phyloP scores from a whole-genome alignment of 2,888 invertebrate species.

The Blera fallax region DNA sequence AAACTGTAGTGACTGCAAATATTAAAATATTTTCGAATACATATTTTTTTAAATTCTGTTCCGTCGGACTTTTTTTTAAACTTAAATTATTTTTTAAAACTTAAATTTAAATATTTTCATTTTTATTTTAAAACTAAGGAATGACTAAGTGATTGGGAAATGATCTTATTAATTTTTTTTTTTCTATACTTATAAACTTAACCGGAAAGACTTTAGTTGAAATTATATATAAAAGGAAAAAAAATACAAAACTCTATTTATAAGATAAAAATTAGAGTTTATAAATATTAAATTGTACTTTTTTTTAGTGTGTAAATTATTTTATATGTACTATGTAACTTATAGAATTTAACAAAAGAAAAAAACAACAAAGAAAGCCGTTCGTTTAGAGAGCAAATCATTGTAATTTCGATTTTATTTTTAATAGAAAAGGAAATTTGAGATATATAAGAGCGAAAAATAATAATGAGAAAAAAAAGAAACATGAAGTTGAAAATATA shows the following conservation, averaged over 20 bases:
- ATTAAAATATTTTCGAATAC: slow-evolving; percentile 21
- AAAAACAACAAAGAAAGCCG: slow-evolving; percentile 12
- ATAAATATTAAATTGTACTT: slow-evolving; percentile 48
- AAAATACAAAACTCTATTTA: slow-evolving; percentile 41
- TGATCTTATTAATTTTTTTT: slow-evolving; percentile 23
- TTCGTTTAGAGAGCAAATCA: slow-evolving; percentile 31
- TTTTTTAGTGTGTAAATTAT: slow-evolving; percentile 69
- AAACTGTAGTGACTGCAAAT: slow-evolving; percentile 37
- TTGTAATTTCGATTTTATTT: slow-evolving; percentile 56
- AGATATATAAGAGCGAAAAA: background rate
- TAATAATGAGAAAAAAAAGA: no score
- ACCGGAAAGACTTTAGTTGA: slow-evolving; percentile 59
- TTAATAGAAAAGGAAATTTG: slow-evolving; percentile 34
- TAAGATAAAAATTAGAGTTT: slow-evolving; percentile 48
- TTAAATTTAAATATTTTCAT: slow-evolving; percentile 29
- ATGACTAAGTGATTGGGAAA: slow-evolving; percentile 45
- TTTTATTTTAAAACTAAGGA: slow-evolving; percentile 51
- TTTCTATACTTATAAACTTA: slow-evolving; percentile 36
- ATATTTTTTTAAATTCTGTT: slow-evolving; percentile 39
- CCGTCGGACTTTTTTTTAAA: slow-evolving; percentile 57
- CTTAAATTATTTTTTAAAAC: slow-evolving; percentile 53
- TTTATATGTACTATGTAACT: slow-evolving; percentile 66
- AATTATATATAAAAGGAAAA: background rate
- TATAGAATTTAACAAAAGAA: slow-evolving; percentile 35
- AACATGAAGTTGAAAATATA: background rate